phyloP scores from a whole-genome alignment of 1,140 invertebrate genomes.

The Hestina assimilis region DNA sequence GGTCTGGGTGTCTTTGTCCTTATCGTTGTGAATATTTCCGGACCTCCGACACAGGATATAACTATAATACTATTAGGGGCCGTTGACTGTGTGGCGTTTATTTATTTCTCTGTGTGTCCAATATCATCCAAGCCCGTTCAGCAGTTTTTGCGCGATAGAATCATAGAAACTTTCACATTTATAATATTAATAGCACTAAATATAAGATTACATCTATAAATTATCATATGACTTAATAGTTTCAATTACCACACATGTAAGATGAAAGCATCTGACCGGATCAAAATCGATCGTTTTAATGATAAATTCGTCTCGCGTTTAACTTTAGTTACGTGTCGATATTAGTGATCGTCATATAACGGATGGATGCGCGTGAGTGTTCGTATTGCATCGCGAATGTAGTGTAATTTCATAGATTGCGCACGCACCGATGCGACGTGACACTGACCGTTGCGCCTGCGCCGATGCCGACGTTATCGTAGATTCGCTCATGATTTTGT shows the following conservation, averaged over 20 bases:
- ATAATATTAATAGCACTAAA: too few species aligned
- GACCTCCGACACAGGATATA: too few species aligned
- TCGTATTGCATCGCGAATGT: conserved; percentile 31
- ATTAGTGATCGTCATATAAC: conserved; percentile 55
- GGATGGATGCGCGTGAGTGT: conserved; percentile 36
- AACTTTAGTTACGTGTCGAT: conserved; percentile 65
- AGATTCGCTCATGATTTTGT: not conserved
- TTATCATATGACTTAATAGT: conserved; percentile 9
- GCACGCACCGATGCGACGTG: conserved; percentile 28
- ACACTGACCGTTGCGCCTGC: conserved; percentile 9
- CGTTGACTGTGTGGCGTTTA: too few species aligned
- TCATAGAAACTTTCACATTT: too few species aligned
- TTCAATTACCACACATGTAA: conserved; percentile 1
- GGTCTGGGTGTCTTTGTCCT: too few species aligned
- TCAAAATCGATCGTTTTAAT: conserved; percentile 49
- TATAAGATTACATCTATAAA: too few species aligned
- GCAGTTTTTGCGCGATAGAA: too few species aligned
- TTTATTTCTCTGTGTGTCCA: too few species aligned
- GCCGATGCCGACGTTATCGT: not conserved
- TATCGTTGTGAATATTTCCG: too few species aligned
- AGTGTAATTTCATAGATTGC: conserved; percentile 31
- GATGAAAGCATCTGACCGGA: conserved; percentile 16
- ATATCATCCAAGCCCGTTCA: too few species aligned
- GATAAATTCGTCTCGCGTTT: conserved; percentile 60
- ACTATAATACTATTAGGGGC: too few species aligned